phyloP scores from a whole-genome alignment of 2,797 vertebrate species.

The Nannoperca obscura region DNA sequence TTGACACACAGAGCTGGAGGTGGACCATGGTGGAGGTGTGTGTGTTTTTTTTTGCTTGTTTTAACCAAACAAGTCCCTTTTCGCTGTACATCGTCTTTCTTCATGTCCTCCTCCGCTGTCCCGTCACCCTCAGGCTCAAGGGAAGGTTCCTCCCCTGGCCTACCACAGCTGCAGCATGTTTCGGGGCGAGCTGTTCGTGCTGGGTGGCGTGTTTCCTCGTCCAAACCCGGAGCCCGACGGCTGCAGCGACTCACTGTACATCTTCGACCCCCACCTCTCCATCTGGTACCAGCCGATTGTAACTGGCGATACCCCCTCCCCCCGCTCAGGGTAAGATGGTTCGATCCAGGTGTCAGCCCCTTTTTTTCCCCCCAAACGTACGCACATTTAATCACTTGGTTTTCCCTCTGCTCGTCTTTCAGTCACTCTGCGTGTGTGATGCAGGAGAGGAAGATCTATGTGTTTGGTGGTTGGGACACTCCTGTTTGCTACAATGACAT shows the following conservation, averaged over 20 bases:
- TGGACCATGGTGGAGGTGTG: conserved; percentile 87
- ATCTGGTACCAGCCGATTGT: conserved; percentile 90
- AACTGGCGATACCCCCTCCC: conserved; percentile 83
- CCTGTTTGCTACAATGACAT: conserved; percentile 89
- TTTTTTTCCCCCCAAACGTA: not conserved
- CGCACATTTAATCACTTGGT: fast-evolving
- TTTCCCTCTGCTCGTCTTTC: conserved; percentile 2
- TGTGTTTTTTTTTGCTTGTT: not conserved
- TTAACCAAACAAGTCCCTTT: fast-evolving
- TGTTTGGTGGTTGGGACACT: conserved; percentile 90
- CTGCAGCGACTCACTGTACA: conserved; percentile 89
- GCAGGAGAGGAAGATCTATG: conserved; percentile 85
- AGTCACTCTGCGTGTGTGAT: conserved; percentile 89
- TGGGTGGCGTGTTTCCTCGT: conserved; percentile 85
- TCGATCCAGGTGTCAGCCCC: not conserved
- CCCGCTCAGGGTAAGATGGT: conserved; percentile 77
- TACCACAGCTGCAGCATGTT: conserved; percentile 88
- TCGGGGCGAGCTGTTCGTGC: conserved; percentile 85
- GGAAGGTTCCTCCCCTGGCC: conserved; percentile 86
- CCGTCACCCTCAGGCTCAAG: conserved; percentile 78
- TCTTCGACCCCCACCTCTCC: conserved; percentile 87
- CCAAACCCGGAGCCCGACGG: conserved; percentile 86
- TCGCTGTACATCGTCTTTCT: not conserved
- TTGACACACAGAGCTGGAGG: conserved; percentile 87
- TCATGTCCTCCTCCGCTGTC: not conserved